Base-by-base conservation (phyloP, 2,113 vertebrate species). In the Bothrops jararaca region DNA sequence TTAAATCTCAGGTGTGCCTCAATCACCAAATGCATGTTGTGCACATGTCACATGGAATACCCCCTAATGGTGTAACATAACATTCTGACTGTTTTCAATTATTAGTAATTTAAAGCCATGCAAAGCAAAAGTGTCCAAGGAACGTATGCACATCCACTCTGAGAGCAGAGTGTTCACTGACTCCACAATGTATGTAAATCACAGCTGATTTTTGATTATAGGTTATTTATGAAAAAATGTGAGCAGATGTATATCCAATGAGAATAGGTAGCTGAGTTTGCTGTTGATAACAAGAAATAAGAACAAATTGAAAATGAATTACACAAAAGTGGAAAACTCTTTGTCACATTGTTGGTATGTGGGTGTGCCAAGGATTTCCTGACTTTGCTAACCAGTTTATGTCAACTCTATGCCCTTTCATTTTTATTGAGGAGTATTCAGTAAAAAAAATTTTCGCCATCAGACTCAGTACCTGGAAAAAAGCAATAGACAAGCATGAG, bases 61-160 rank as follows among this genome's bases (percentile, higher is more conserved):
- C 52, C 5, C 34, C 53, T 56, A 18, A 54, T 4, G 15, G 5
- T 18, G 22, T 86, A 48, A 86, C 6, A 10, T 86, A 86, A 86
- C 13, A 50, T 24, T 42, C 85, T 86, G 11, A 48, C 24, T 48
- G 42, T 86, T 24, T 24, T 48, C 13, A 69, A 15, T 15, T n/a
- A n/a, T n/a, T 29, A 64, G 10, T 69, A 34, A n/a, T 69, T 69
- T 69, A n/a, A 69, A 69, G n/a, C 48, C 23, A 50, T 7, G 4
- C 85, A 50, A 50, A 89, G 7, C 4, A 45, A 52, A n/a, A 34
- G 13, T 48, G 10, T 50, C 89, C 45, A 69, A 69, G 86, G 8
- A 1, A 74, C 0, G 3, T 11, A 11, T 88, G 53, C n/a, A 5
- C 34, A 12, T 87, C 3, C 74, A 85, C n/a, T 90, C 0, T 7